Base-by-base conservation (phyloP, 2,113 vertebrate genomes). In the Lethenteron reissneri region DNA sequence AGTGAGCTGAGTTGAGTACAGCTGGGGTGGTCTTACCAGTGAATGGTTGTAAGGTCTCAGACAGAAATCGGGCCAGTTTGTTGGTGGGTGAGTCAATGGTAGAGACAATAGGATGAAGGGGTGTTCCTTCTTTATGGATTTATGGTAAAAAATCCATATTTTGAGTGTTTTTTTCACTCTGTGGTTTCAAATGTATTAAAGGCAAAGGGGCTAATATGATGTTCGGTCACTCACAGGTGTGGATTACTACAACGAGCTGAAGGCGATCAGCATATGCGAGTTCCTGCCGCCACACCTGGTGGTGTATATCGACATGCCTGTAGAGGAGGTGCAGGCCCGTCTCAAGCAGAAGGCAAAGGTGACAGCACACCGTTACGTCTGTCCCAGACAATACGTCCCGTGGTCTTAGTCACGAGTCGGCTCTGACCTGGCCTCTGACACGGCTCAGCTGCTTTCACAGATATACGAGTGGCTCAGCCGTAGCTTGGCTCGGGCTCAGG, bases 211-310 rank as follows among this genome's bases (percentile, higher is more conserved):
- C 41, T 6, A 3, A 41, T 41, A 41, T 41, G 41, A 41, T 41
- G 41, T 41, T 6, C 41, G 41, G 41, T 41, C 41, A 41, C 11
- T 10, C 3, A 21, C 25, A 68, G 64, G 64, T 68, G 64, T 68
- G 64, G 64, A n/a, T 68, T 68, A 68, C 64, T 68, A 68, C 64
- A 68, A n/a, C n/a, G 64, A 68, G 64, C n/a, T 68, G n/a, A 68
- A 68, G 21, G n/a, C n/a, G 64, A 68, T 68, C 64, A 68, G 64
- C 64, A 68, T 68, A n/a, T n/a, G 21, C 10, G 64, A 68, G 64
- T 68, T 68, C 21, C 21, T 68, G 64, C 64, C 64, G n/a, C 64
- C 64, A 68, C 64, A 68, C 64, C 64, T 68, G 9, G 64, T 68
- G n/a, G 21, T 68, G n/a, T 68, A 68, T 21, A 68, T 68, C 21